Evolutionary conservation across 2,888 invertebrate genomes (phyloP), one percentile per base, ranked within the genome.

Genomic region (Xylocampa areola): DNA sequence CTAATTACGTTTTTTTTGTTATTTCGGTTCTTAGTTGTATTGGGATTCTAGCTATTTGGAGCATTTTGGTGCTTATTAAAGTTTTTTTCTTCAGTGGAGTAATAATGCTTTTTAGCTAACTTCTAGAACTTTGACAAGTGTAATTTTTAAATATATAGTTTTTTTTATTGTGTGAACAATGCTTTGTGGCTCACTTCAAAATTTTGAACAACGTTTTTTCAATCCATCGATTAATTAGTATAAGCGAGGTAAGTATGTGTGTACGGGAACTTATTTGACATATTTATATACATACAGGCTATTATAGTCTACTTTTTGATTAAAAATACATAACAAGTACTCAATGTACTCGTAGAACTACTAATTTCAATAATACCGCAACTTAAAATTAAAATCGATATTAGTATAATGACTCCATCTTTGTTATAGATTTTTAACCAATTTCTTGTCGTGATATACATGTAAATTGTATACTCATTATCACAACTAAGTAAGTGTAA

Each of bases 1-100:
- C 65, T 65, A 65, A 62, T 54, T 65, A 62, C 53, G 30, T 59
- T 11, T 19, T 39, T 10, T 10, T 30, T 36, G 17, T 25, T 23
- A 14, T 29, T 29, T 13, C 4, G 8, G 11, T 13, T 19, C 11
- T 43, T 35, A n/a, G 17, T 16, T 33, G 1, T 11, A 8, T 30
- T 27, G 23, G 39, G 16, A 17, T 33, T 39, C 33, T 27, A n/a
- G 25, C 6, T 11, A 13, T 13, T 1, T 32, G 4, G 8, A 1
- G 1, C 16, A 7, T 23, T 6, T 17, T 6, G 3, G 35, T n/a
- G 35, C 33, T 16, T 21, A 6, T 21, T 4, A 21, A 7, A 21
- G 21, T 7, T 27, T 3, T 1, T 27, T 11, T 30, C 4, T 2
- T 30, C 1, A 5, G 13, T 2, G 4, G n/a, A 30, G 5, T n/a